phyloP scores from a whole-genome alignment of 2,113 vertebrate genomes.

The Ginglymostoma cirratum region DNA sequence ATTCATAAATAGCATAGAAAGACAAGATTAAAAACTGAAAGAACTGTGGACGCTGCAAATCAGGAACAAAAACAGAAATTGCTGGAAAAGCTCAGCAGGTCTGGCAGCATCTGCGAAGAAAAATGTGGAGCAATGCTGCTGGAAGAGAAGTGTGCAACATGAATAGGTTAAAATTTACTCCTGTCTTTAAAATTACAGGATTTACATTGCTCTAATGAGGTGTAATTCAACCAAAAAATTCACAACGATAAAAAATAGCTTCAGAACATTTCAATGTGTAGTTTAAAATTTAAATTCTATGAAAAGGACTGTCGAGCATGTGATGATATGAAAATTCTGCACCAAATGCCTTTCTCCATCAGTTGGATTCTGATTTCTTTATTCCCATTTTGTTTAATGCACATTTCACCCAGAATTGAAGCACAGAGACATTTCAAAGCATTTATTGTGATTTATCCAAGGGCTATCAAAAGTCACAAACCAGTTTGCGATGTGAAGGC shows the following conservation, averaged over 20 bases:
- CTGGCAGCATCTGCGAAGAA: no score
- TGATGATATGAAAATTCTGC: neutral
- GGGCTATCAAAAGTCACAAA: neutral
- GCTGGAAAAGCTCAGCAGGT: no score
- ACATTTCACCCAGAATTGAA: neutral
- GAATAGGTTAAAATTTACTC: neutral
- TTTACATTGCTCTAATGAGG: neutral
- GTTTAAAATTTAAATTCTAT: neutral
- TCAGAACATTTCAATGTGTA: neutral
- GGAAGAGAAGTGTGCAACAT: neutral
- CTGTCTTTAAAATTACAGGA: neutral
- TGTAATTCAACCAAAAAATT: neutral
- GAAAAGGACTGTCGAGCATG: neutral
- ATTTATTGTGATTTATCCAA: neutral
- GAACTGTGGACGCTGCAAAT: no score
- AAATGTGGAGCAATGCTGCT: neutral
- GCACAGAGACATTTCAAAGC: neutral
- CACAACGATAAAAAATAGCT: neutral
- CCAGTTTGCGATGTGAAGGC: neutral
- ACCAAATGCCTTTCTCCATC: neutral
- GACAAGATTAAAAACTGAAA: no score
- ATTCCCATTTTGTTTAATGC: neutral
- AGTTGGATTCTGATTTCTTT: neutral
- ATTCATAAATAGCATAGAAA: no score
- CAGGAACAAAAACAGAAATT: no score